Percentiles rank a stretch among this genome's conserved stretches.
phyloP scores from a whole-genome alignment of 1,140 invertebrate species.

The Lepidurus packardi region DNA sequence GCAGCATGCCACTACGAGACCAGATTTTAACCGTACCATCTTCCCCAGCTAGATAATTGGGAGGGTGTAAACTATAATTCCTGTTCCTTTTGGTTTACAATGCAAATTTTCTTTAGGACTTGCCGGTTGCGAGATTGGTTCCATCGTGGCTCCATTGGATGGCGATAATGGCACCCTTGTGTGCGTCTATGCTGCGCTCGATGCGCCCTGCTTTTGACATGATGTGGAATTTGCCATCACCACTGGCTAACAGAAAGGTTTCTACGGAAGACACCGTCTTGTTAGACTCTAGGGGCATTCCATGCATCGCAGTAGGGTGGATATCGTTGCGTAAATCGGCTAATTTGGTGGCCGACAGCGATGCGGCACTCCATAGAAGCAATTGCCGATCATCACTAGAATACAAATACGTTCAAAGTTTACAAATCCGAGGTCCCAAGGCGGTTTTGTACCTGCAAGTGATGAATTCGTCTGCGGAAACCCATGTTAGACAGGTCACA shows the following conservation, averaged over 20 bases:
- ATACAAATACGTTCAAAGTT: constrained; percentile 37
- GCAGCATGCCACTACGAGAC: constrained; percentile 90
- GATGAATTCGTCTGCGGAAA: constrained; percentile 82
- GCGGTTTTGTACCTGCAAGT: constrained; percentile 63
- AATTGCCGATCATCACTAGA: constrained; percentile 84
- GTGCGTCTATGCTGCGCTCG: constrained; percentile 87
- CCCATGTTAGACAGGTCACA: constrained; percentile 85
- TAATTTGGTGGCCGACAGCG: constrained; percentile 66
- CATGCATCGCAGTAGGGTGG: constrained; percentile 82
- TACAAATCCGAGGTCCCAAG: background rate
- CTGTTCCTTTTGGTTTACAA: background rate
- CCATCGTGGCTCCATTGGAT: constrained; percentile 85
- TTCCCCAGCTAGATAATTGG: constrained; percentile 67
- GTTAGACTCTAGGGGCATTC: constrained; percentile 56
- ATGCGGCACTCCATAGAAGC: constrained; percentile 78
- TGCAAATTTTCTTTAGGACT: constrained; percentile 33
- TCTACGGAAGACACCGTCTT: constrained; percentile 69
- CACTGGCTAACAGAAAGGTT: constrained; percentile 76
- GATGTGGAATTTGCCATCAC: constrained; percentile 89
- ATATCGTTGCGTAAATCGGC: constrained; percentile 73
- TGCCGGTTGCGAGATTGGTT: constrained; percentile 78
- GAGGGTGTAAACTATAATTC: background rate
- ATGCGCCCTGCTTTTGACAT: constrained; percentile 80
- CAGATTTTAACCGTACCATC: constrained; percentile 95
- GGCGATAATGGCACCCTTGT: constrained; percentile 63